These are phyloP conservation scores for Dryobates pubescens DNA, from an alignment of 2,797 vertebrate species.

Conservation along the genomic window DNA sequence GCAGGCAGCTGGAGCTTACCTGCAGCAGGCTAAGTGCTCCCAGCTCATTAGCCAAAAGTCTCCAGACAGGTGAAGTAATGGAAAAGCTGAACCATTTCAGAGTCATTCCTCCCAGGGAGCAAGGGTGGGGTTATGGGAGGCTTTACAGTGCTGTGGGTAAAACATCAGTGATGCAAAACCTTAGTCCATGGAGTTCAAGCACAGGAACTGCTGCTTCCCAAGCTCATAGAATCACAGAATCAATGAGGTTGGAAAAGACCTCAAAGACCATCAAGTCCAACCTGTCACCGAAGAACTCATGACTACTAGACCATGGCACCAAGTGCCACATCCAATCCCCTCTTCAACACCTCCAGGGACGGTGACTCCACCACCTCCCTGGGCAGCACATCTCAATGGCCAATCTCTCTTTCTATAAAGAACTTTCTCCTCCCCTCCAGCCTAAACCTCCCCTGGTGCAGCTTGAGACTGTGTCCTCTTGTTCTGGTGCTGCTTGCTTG, in stretches of 20 bases:
- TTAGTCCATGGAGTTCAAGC: constrained; percentile 37
- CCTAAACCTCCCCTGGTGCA: no score
- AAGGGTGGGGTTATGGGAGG: neutral
- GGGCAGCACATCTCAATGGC: no score
- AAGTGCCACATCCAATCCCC: no score
- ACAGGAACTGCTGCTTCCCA: neutral
- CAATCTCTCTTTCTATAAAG: no score
- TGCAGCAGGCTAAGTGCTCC: neutral
- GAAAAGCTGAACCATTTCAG: constrained; percentile 47
- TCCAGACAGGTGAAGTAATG: neutral
- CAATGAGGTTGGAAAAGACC: no score
- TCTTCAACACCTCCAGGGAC: no score
- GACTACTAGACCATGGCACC: no score
- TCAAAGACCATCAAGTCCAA: no score
- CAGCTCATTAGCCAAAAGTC: neutral
- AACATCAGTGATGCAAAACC: constrained; percentile 10
- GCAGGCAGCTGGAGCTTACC: constrained; percentile 33
- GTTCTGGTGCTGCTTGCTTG: neutral
- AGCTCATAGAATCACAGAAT: neutral
- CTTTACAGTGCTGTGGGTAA: constrained; percentile 26
- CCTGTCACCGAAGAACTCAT: no score
- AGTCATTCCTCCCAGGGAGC: constrained; percentile 34
- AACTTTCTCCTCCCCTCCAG: no score
- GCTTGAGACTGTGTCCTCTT: no score
- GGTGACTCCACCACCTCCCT: no score